Evolutionary conservation across 2,888 invertebrate genomes (phyloP), one percentile per base, ranked within the genome.

Genomic region (Caenorhabditis imperialis): DNA sequence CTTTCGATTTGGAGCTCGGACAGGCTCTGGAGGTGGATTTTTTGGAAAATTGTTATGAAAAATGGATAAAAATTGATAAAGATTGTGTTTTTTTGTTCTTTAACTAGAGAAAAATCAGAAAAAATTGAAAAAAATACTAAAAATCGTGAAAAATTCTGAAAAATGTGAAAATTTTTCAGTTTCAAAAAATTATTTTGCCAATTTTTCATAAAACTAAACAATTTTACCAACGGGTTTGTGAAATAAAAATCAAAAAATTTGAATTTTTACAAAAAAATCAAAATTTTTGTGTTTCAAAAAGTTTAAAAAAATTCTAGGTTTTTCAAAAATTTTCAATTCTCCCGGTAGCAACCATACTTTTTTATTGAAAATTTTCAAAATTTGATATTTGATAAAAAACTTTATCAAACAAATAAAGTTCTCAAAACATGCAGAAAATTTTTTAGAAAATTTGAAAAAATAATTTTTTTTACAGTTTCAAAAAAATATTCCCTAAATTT

Each of bases 1-100:
- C 97, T 10, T 99, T 99, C 90, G 99, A 99, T 91, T 91, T 99
- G 85, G 99, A 99, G 90, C 91, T 99, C 65, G 99, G 99, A 16
- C 99, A 99, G 90, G 95, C 95, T n/a, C 92, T 97, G 90, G 97
- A 98, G 92, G 93, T 93, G 88, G 87, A 74, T 62, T 25, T 44
- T 58, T 27, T 25, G 22, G 5, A 27, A n/a, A 25, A 33, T 33
- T 57, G 48, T 45, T 23, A n/a, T 37, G 53, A 54, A 16, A 23
- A 33, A 33, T 10, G 7, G 20, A 1, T n/a, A 6, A 50, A 50
- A 30, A 50, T 50, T 50, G 5, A 50, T 50, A 33, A 55, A 47
- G 23, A 54, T 2, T 54, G 54, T 10, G 33, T 30, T 22, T 4
- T n/a, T n/a, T 50, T 30, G 30, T 16, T 3, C 2, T 5, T 16